A percentile compares a stretch with the other conserved stretches of the same genome.
phyloP scores from a whole-genome alignment of 2,797 vertebrate genomes.

The Sebastes oblongus region DNA sequence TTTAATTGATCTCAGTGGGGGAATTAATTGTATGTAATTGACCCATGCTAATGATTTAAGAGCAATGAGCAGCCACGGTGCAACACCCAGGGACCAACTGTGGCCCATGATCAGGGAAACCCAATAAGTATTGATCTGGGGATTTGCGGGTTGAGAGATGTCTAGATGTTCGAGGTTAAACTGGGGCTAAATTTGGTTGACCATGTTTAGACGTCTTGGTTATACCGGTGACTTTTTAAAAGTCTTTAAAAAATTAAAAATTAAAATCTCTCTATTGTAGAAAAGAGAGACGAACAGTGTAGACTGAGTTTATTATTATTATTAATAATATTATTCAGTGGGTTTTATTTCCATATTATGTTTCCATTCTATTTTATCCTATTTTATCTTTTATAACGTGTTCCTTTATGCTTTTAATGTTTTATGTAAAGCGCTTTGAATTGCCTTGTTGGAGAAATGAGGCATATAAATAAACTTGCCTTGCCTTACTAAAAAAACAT shows the following conservation, averaged over 20 bases:
- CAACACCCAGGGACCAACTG: not conserved
- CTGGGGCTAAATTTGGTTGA: not conserved
- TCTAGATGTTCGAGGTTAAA: not conserved
- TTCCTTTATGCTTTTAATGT: not conserved
- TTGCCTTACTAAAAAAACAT: not conserved
- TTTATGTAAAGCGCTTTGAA: not conserved
- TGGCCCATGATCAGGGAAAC: not conserved
- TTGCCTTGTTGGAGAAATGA: not conserved
- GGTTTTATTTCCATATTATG: not conserved
- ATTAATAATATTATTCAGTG: not conserved
- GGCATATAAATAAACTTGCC: not conserved
- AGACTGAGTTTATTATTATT: not conserved
- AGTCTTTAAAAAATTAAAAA: not conserved
- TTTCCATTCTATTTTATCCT: not conserved
- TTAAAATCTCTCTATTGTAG: not conserved
- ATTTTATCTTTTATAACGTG: not conserved
- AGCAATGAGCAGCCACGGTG: not conserved
- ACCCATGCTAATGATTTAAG: conserved; percentile 1
- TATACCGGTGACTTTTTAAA: not conserved
- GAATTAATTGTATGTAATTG: conserved; percentile 8
- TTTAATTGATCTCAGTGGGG: conserved; percentile 14
- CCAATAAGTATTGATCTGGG: conserved; percentile 8
- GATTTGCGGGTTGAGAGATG: not conserved
- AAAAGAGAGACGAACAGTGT: too few relatives aligned
- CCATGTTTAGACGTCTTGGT: not conserved